A percentile compares a stretch with the other conserved stretches of the same genome.
These are phyloP conservation scores for Zosterops japonicus DNA, from an alignment of 2,113 vertebrate species.

Conservation along the genomic window DNA sequence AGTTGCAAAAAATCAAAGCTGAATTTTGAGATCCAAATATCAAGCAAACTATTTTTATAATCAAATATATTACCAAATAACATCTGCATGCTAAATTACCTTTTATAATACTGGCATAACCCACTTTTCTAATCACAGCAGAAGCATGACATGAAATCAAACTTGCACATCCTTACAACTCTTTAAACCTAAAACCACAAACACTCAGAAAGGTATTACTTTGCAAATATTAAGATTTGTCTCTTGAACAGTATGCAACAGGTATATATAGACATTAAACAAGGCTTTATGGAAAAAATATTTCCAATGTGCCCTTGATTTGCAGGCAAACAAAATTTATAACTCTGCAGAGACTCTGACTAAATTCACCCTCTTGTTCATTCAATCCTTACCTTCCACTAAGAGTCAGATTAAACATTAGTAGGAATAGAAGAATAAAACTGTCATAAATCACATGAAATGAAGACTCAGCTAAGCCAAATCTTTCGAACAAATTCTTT, in stretches of 20 bases:
- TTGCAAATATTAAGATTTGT: not conserved
- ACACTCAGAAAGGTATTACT: not conserved
- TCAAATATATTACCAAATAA: not conserved
- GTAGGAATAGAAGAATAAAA: not conserved
- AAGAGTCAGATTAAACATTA: not conserved
- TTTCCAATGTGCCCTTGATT: not conserved
- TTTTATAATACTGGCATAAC: not conserved
- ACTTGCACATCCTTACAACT: not conserved
- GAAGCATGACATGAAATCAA: not conserved
- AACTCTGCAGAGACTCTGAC: not conserved
- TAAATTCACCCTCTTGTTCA: not conserved
- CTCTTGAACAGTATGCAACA: not conserved
- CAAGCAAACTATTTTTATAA: not conserved
- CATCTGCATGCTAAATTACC: not conserved
- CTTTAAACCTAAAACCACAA: not conserved
- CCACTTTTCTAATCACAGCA: not conserved
- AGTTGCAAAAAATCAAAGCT: not conserved
- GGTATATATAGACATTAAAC: not conserved
- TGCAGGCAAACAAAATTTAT: not conserved
- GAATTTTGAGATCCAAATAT: not conserved
- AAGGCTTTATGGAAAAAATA: not conserved
- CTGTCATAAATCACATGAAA: not conserved
- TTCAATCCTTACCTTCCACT: not conserved
- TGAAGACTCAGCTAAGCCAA: not conserved
- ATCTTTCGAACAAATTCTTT: not conserved